Conservation (phyloP, 2,113 vertebrate genomes). For the Scopus umbretta region DNA sequence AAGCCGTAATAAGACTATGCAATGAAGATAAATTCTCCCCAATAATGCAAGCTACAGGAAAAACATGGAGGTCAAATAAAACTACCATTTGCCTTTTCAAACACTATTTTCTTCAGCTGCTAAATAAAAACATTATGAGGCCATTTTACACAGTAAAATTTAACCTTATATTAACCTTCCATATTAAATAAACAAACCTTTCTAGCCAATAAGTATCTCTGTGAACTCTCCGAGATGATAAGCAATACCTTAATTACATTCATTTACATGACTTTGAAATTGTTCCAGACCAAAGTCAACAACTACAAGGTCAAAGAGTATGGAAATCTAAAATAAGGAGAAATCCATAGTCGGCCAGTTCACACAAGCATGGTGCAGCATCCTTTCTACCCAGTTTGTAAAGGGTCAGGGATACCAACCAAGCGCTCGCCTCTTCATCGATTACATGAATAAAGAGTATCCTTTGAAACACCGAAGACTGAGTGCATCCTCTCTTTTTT, state of each 20-base stretch:
- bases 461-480: neutral
- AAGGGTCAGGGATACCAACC: conserved; percentile 1
- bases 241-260: conserved; percentile 86
- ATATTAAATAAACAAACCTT: conserved; percentile 78
- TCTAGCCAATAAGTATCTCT: conserved; percentile 80
- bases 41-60: conserved; percentile 39
- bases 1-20: neutral
- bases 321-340: conserved; percentile 59
- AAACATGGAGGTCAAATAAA: conserved; percentile 46
- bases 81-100: conserved; percentile 65
- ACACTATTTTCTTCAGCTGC: conserved; percentile 61
- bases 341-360: conserved; percentile 29
- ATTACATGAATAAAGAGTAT: neutral
- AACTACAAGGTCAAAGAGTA: conserved; percentile 78
- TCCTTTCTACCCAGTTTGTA: neutral
- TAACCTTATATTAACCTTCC: conserved; percentile 80
- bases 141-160: conserved; percentile 70
- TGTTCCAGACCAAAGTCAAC: conserved; percentile 79
- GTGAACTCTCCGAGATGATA: conserved; percentile 78
- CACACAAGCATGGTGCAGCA: neutral
- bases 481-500: neutral
- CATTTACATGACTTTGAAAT: conserved; percentile 86
- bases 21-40: conserved; percentile 42
- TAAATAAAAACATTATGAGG: conserved; percentile 70
- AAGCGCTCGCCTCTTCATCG: neutral